A percentile compares a stretch with the other conserved stretches of the same genome.
Conservation (phyloP, 2,113 vertebrate genomes). For the Panthera leo region DNA sequence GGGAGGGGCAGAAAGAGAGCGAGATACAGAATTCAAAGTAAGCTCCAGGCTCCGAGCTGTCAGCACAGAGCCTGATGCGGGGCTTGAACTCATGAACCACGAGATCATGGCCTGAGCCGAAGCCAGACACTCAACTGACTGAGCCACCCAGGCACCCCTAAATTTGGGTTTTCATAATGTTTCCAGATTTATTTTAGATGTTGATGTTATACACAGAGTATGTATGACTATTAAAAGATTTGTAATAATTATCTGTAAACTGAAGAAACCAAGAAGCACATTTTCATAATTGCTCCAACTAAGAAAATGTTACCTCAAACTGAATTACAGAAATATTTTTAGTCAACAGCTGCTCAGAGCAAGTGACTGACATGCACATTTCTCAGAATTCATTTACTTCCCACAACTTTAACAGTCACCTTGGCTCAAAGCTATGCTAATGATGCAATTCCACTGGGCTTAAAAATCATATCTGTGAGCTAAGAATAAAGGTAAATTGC, state of each 20-base stretch:
- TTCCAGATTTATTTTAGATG: constrained; percentile 21
- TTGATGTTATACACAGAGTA: background rate
- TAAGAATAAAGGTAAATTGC: background rate
- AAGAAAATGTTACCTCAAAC: constrained; percentile 58
- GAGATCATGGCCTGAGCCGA: too few species aligned
- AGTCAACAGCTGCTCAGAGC: constrained; percentile 60
- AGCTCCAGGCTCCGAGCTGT: too few species aligned
- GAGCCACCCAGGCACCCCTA: background rate
- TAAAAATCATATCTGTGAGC: background rate
- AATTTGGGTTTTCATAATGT: background rate
- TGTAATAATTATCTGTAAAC: constrained; percentile 32
- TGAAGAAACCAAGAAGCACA: background rate
- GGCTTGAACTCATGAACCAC: too few species aligned
- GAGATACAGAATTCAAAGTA: too few species aligned
- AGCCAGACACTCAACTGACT: too few species aligned
- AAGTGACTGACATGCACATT: constrained; percentile 11
- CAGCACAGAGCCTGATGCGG: too few species aligned
- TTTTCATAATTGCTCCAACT: constrained; percentile 13
- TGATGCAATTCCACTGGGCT: constrained; percentile 46
- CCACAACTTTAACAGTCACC: constrained; percentile 58
- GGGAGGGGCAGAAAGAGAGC: too few species aligned
- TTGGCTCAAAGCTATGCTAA: constrained; percentile 64
- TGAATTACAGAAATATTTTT: constrained; percentile 63
- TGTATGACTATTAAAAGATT: constrained; percentile 17
- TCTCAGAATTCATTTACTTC: constrained; percentile 52